Evolutionary conservation across 1,140 invertebrate genomes (phyloP).

Genomic region (Choristoneura fumiferana): DNA sequence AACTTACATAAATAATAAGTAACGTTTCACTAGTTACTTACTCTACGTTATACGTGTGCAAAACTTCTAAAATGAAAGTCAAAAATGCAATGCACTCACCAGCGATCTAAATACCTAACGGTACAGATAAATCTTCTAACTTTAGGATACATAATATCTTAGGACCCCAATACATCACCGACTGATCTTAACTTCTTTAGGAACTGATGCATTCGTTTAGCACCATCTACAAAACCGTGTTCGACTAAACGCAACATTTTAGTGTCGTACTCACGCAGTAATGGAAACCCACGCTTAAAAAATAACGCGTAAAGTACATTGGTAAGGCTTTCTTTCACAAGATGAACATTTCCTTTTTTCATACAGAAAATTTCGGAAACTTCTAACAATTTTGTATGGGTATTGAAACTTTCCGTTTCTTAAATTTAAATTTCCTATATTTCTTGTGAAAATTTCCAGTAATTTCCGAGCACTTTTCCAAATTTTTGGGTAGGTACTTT

Average conservation of each 20-base stretch:
- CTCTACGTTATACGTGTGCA: background rate
- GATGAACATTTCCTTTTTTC: background rate
- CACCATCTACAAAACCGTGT: background rate
- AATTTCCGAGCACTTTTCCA: too few relatives aligned
- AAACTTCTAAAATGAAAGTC: background rate
- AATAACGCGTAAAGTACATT: conserved; percentile 4
- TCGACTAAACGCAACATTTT: conserved; percentile 12
- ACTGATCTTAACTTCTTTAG: background rate
- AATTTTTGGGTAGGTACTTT: too few relatives aligned
- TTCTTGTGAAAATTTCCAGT: too few relatives aligned
- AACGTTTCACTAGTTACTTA: too few relatives aligned
- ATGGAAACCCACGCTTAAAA: conserved; percentile 2
- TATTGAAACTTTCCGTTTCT: too few relatives aligned
- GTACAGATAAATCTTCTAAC: background rate
- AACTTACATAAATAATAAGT: too few relatives aligned
- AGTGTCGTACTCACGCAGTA: background rate
- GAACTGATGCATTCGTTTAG: background rate
- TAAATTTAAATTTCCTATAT: too few relatives aligned
- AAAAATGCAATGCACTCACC: background rate
- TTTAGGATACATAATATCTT: background rate
- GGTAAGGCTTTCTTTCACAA: conserved; percentile 4
- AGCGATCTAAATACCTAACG: background rate
- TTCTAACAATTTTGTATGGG: too few relatives aligned
- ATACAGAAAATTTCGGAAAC: too few relatives aligned
- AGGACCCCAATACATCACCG: background rate